Evolutionary conservation across 2,888 invertebrate genomes (phyloP).

Genomic region (Patella depressa): DNA sequence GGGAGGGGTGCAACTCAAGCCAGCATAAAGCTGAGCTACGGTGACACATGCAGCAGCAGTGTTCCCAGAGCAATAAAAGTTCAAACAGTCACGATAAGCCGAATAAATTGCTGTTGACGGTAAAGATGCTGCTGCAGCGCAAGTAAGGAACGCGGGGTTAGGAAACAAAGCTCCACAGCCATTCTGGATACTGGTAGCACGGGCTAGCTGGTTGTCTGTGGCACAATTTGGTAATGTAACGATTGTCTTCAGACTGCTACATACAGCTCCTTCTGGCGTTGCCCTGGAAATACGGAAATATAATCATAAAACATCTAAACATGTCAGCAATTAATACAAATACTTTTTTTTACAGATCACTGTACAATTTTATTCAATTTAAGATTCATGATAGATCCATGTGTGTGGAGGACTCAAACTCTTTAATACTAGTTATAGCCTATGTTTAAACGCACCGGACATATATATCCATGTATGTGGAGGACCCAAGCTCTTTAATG

Average conservation of each 20-base stretch:
- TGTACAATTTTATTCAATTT: too few species aligned
- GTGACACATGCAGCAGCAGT: not conserved
- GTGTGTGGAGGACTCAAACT: too few species aligned
- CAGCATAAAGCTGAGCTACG: not conserved
- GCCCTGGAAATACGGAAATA: not conserved
- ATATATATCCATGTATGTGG: too few species aligned
- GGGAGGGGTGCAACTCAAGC: not conserved
- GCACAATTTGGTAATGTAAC: not conserved
- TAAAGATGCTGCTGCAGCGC: not conserved
- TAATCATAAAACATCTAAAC: too few species aligned
- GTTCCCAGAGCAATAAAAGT: not conserved
- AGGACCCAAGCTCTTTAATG: too few species aligned
- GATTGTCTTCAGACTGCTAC: not conserved
- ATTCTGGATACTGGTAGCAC: not conserved
- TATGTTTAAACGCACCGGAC: too few species aligned
- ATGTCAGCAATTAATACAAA: too few species aligned
- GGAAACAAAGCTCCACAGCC: not conserved
- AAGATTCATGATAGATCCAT: too few species aligned
- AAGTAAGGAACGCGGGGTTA: not conserved
- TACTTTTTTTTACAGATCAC: too few species aligned
- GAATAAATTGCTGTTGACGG: slow-evolving; percentile 2
- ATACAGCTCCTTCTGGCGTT: not conserved
- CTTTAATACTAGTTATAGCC: too few species aligned
- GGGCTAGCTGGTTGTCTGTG: not conserved
- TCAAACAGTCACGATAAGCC: not conserved